Evolutionary conservation across 2,888 invertebrate genomes (phyloP).

Genomic region (Acholoe squamosa): DNA sequence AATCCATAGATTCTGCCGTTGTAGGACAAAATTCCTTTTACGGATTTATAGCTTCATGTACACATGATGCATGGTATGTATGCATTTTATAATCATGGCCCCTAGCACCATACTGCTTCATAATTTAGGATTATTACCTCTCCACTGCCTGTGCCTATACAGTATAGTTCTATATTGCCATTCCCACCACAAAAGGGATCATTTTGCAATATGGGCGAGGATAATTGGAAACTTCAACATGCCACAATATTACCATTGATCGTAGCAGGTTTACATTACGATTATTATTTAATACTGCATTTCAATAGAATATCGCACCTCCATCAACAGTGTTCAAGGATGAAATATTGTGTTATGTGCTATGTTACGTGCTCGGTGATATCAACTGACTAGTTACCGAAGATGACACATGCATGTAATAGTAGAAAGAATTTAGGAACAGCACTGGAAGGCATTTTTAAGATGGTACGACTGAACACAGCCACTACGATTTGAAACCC

Average conservation of each 20-base stretch:
- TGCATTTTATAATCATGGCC: constrained; percentile 36
- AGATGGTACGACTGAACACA: too few species aligned
- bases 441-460: too few species aligned
- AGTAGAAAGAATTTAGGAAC: too few species aligned
- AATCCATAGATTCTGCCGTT: background rate
- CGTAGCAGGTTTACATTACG: too few species aligned
- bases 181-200: background rate
- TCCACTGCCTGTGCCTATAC: background rate
- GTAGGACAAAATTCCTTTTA: background rate
- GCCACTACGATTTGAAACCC: too few species aligned
- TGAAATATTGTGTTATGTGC: too few species aligned
- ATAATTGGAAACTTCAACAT: background rate
- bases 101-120: constrained; percentile 11
- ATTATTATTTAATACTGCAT: too few species aligned
- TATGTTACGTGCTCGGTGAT: too few species aligned
- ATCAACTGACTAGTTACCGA: too few species aligned
- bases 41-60: constrained; percentile 23
- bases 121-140: constrained; percentile 16
- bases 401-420: too few species aligned
- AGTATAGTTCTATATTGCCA: background rate
- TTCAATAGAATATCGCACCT: background rate
- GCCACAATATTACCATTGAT: too few species aligned
- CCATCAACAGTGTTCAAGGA: too few species aligned
- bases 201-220: background rate
- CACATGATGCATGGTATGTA: background rate